These are phyloP conservation scores for Scelioninae gen. 2 DNA, from an alignment of 2,888 invertebrate genomes.

Conservation along the genomic window DNA sequence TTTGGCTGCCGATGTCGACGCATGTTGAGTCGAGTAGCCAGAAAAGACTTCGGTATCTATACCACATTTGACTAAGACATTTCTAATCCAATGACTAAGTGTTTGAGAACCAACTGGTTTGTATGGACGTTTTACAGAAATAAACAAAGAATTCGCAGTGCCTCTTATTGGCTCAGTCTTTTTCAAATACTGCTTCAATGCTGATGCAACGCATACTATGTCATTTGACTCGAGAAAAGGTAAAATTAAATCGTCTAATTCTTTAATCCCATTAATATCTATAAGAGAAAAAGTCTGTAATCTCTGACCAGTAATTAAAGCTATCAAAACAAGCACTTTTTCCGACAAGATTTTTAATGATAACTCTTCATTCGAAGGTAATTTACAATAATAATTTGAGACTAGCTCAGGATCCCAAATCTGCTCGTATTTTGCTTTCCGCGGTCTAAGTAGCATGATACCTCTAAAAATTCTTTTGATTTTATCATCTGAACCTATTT, in stretches of 20 bases:
- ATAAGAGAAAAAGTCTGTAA: conserved; percentile 1
- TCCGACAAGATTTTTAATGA: neutral
- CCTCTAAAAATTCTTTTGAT: neutral
- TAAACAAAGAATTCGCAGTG: neutral
- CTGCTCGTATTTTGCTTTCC: neutral
- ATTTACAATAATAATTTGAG: neutral
- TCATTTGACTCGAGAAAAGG: too few relatives aligned
- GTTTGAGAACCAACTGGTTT: conserved; percentile 2
- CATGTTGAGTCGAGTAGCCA: conserved; percentile 9
- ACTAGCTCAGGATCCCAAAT: conserved; percentile 4
- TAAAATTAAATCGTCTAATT: too few relatives aligned
- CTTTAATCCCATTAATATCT: neutral
- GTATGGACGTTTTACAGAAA: neutral
- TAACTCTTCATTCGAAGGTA: neutral
- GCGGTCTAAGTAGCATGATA: neutral
- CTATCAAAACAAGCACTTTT: neutral
- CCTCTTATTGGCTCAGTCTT: neutral
- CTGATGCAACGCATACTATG: neutral
- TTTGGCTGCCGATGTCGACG: conserved; percentile 31
- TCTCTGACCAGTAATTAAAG: neutral
- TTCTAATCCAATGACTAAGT: conserved; percentile 3
- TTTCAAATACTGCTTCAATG: neutral
- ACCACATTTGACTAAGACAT: neutral
- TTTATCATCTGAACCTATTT: neutral
- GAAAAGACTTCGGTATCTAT: conserved; percentile 3